A percentile compares a stretch with the other conserved stretches of the same genome.
These are phyloP conservation scores for Drosophila prolongata DNA, from an alignment of 2,888 invertebrate genomes.

Conservation along the genomic window DNA sequence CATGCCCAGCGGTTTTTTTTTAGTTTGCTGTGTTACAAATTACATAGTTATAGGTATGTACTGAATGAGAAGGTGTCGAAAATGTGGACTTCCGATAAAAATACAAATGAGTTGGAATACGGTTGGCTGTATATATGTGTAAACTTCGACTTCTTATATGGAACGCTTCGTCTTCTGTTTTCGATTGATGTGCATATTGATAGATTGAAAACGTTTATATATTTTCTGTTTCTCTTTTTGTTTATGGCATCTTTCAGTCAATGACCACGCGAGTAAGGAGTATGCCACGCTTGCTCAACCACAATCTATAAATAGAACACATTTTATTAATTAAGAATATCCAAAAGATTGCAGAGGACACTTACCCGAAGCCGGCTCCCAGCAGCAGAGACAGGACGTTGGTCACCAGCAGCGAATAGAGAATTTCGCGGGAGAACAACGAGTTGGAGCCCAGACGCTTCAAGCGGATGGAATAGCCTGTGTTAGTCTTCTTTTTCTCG, in stretches of 20 bases:
- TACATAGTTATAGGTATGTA: slow-evolving; percentile 39
- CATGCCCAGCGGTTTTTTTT: slow-evolving; percentile 48
- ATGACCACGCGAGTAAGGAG: slow-evolving; percentile 84
- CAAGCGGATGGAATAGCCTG: slow-evolving; percentile 88
- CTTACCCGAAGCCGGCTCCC: slow-evolving; percentile 96
- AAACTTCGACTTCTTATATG: slow-evolving; percentile 47
- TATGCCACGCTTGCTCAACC: slow-evolving; percentile 86
- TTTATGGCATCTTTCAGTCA: slow-evolving; percentile 81
- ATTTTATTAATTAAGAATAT: slow-evolving; percentile 9
- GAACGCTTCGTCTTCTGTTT: slow-evolving; percentile 61
- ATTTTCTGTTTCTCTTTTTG: slow-evolving; percentile 39
- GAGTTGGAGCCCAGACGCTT: slow-evolving; percentile 91
- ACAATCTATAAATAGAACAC: slow-evolving; percentile 86
- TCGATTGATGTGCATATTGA: slow-evolving; percentile 51
- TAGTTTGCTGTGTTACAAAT: slow-evolving; percentile 48
- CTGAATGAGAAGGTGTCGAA: slow-evolving; percentile 39
- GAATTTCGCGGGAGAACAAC: slow-evolving; percentile 94
- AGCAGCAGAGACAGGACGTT: slow-evolving; percentile 95
- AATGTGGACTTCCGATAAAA: slow-evolving; percentile 27
- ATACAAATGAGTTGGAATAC: slow-evolving; percentile 72
- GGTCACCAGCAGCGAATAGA: slow-evolving; percentile 95
- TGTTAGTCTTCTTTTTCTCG: slow-evolving; percentile 85
- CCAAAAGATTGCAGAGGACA: slow-evolving; percentile 9
- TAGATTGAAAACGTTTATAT: slow-evolving; percentile 50
- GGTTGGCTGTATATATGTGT: slow-evolving; percentile 61